Percentiles rank a stretch among this genome's conserved stretches.
Conservation (phyloP, 2,888 invertebrate species). For the Strigamia transsilvanica region DNA sequence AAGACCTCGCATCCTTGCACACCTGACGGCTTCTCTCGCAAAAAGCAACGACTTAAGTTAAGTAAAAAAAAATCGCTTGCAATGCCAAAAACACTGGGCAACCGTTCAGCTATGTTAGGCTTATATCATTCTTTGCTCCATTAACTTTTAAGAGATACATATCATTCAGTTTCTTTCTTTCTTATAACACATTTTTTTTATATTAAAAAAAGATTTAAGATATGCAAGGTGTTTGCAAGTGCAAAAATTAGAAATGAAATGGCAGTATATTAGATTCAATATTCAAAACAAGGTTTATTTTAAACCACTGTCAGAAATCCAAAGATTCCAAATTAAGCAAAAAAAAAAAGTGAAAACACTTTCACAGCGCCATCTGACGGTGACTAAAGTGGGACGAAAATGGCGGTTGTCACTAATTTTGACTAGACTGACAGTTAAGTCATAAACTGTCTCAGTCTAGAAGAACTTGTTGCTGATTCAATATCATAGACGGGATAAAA, state of each 20-base stretch:
- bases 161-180: slow-evolving; percentile 1
- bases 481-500: neutral
- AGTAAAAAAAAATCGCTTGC: neutral
- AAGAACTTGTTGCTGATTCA: neutral
- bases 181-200: neutral
- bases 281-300: too few relatives aligned
- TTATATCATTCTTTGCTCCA: slow-evolving; percentile 34
- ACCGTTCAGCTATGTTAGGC: slow-evolving; percentile 15
- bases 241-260: neutral
- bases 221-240: neutral
- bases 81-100: slow-evolving; percentile 42
- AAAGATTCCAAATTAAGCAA: too few relatives aligned
- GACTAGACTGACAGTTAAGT: neutral
- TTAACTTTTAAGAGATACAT: slow-evolving; percentile 27
- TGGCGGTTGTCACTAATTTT: neutral
- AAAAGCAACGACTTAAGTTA: slow-evolving; percentile 12
- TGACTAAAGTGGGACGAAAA: too few relatives aligned
- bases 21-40: slow-evolving; percentile 18
- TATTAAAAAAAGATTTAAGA: neutral
- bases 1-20: slow-evolving; percentile 23
- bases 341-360: too few relatives aligned
- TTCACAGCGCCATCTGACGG: too few relatives aligned
- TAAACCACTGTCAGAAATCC: too few relatives aligned
- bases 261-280: too few relatives aligned
- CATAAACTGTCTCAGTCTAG: neutral